Evolutionary conservation across 2,113 vertebrate genomes (phyloP), one percentile per base, ranked within the genome.

Genomic region (Halcyon malimbica): DNA sequence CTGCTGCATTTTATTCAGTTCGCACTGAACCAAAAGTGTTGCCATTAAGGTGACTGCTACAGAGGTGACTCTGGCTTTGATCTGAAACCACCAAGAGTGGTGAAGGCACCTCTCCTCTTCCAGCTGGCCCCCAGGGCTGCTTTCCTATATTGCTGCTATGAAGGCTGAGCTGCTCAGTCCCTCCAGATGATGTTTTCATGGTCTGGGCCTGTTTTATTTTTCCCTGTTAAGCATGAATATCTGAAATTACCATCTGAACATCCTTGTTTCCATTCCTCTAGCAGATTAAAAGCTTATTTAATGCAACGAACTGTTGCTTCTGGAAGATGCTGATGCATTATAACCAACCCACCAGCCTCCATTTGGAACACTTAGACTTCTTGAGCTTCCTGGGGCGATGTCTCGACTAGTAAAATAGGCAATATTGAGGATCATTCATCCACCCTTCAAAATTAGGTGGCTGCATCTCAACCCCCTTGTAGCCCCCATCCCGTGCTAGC

Each of bases 41-140:
- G 50, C 5, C n/a, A 14, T 10, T 54, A 69, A 60, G 63, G 57
- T 62, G 16, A 16, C 59, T 59, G 28, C 57, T 65, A 29, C 42
- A 56, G 24, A 81, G 5, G 9, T 2, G 5, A 10, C 26, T 44
- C 48, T 4, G 7, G 28, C 5, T 92, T 48, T 29, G 20, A 10
- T 25, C 7, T 20, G n/a, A 84, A 56, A 10, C 12, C 28, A 20
- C 13, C 25, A 60, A 26, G 29, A 77, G 24, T 16, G 37, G 42
- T 33, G n/a, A 65, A 91, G 31, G 37, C 8, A 11, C 2, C 28
- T 53, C 28, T 83, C 2, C 14, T 84, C 19, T 78, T 62, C 44
- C 23, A 50, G 0, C 5, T 44, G 37, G 3, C 3, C 46, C 12
- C 28, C 5, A 14, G 50, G 19, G 15, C 7, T 79, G 6, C 57